Base-by-base conservation (phyloP, 2,797 vertebrate genomes). In the Hirundo rustica region DNA sequence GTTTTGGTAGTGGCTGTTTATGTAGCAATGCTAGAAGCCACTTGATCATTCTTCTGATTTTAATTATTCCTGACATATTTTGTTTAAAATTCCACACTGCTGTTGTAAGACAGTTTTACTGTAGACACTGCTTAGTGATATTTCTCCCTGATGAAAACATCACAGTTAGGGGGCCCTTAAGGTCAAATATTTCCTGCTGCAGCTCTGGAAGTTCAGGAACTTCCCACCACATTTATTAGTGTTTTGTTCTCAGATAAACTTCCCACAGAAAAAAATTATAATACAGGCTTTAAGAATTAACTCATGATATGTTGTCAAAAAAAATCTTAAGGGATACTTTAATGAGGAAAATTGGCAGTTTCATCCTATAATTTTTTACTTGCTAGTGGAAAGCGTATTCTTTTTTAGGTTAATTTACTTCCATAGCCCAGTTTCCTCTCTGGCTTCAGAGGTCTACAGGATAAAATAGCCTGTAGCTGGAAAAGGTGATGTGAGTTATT, bases 141-240 rank as follows among this genome's bases (percentile, higher is more conserved):
- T 88, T 94, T 96, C 82, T 93, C 95, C 91, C 92, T 44, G 82
- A 78, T 92, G 95, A 89, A 94, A 96, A 97, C 91, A 95, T 96
- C 91, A 89, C 95, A 88, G 93, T 92, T 96, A 94, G 76, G 18
- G 91, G 89, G 82, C 94, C 40, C 16, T 72, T 93, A 84, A 95
- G 95, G 94, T 96, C 95, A 96, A 94, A 92, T 96, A 84, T 94
- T 95, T 96, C 85, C 82, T 94, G 85, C 93, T 96, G 85, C 76
- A 95, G 60, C 34, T 92, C 85, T 95, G 76, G 89, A 93, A 94
- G 92, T 96, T 96, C 94, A 92, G 77, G 91, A 97, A 85, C 94
- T 94, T 97, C 92, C 92, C 95, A 96, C 58, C 91, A 76, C 66
- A 47, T 96, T 91, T 94, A 48, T 81, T 88, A 73, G 60, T 57